phyloP scores from a whole-genome alignment of 2,888 invertebrate species.

The Sympetrum striolatum region DNA sequence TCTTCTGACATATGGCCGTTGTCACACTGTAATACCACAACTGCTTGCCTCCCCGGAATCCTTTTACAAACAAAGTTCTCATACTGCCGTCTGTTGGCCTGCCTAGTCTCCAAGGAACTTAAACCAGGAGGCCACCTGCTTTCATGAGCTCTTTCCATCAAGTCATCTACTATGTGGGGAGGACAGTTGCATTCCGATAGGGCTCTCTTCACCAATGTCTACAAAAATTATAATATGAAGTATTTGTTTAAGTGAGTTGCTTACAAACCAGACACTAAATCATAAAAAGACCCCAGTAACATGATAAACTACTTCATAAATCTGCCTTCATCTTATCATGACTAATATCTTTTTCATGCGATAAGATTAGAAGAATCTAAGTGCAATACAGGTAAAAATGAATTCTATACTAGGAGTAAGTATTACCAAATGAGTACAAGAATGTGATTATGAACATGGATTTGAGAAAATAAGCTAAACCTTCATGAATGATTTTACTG shows the following conservation, averaged over 20 bases:
- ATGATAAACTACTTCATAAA: no score
- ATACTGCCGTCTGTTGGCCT: slow-evolving; percentile 90
- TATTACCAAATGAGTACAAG: no score
- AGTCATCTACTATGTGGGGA: slow-evolving; percentile 87
- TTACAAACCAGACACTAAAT: not conserved
- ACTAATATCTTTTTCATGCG: no score
- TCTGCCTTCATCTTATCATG: no score
- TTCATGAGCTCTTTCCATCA: slow-evolving; percentile 98
- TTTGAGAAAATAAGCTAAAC: no score
- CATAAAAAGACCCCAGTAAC: not conserved
- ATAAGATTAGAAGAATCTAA: no score
- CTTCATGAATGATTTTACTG: no score
- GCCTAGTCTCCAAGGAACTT: slow-evolving; percentile 90
- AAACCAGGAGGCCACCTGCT: slow-evolving; percentile 93
- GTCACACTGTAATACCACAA: slow-evolving; percentile 92
- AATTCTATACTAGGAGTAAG: no score
- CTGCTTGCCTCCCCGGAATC: slow-evolving; percentile 95
- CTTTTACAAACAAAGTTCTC: slow-evolving; percentile 94
- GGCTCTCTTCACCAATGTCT: slow-evolving; percentile 93
- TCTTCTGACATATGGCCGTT: slow-evolving; percentile 95
- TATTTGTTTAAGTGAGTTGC: not conserved
- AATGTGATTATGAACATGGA: no score
- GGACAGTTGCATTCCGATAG: slow-evolving; percentile 94
- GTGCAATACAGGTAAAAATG: no score
- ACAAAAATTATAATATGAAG: slow-evolving; percentile 48